Evolutionary conservation across 2,888 invertebrate species (phyloP), one percentile per base, ranked within the genome.

Genomic region (Brachynemurus nebulosus): DNA sequence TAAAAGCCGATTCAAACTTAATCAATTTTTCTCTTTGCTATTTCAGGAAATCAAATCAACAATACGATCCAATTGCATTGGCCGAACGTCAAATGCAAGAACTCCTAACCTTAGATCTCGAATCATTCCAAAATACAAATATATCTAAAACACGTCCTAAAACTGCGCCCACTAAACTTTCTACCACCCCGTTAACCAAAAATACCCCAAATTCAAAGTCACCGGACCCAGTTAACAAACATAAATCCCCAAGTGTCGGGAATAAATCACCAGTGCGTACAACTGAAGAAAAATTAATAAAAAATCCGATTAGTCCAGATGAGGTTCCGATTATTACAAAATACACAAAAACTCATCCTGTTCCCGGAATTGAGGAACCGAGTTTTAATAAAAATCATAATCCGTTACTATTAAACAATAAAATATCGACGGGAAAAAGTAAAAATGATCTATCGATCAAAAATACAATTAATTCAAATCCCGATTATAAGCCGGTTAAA

Each of bases 71-170:
- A 41, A 86, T 83, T 64, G 65, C 76, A 52, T 76, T 79, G 52
- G 86, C 86, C 39, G 83, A 86, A 65, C 78, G 78, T 51, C 86
- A 88, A 66, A 76, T 86, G 68, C 78, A 80, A 65, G 85, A 86
- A 58, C 72, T 88, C 25, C 76, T 86, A 65, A 74, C 78, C 47
- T 77, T 78, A 52, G 74, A 76, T 44, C 62, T 67, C 52, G 64
- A 63, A 48, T 60, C 63, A 34, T 62, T 63, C 40, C 55, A 54
- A 18, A 55, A 61, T 46, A 48, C 21, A 9, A 38, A 38, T 18
- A 21, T 41, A 49, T 33, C 12, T 17, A 12, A 35, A 12, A 42
- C 16, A 12, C 18, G 23, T 53, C 50, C 45, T 12, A 44, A 38
- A 14, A 44, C 23, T 30, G 39, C 40, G 36, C 40, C 52, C 47